A percentile compares a stretch with the other conserved stretches of the same genome.
phyloP scores from a whole-genome alignment of 2,797 vertebrate genomes.

The Girardinus metallicus region DNA sequence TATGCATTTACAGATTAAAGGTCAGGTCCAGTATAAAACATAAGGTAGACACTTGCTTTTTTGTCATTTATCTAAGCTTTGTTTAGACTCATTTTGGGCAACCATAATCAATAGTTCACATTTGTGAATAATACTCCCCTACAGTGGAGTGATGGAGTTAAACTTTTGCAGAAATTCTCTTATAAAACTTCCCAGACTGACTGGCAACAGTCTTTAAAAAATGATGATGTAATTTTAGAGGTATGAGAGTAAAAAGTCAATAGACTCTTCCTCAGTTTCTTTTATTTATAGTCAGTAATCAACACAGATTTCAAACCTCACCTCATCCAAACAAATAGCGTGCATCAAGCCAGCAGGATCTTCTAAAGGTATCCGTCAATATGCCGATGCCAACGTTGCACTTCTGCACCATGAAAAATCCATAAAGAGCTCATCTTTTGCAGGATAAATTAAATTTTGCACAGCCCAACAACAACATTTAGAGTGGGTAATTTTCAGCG shows the following conservation, averaged over 20 bases:
- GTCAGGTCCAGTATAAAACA: neutral
- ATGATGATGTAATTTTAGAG: neutral
- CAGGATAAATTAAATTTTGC: conserved; percentile 46
- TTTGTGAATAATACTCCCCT: neutral
- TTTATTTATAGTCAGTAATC: conserved; percentile 24
- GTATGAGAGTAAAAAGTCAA: conserved; percentile 14
- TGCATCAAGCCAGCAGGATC: conserved; percentile 24
- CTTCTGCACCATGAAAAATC: conserved; percentile 27
- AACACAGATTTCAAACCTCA: conserved; percentile 23
- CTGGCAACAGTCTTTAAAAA: too few relatives aligned
- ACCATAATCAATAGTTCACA: neutral
- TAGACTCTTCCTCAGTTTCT: neutral
- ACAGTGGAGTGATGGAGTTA: neutral
- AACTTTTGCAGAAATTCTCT: neutral
- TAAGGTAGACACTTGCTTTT: neutral
- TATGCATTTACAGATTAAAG: neutral
- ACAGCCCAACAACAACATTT: conserved; percentile 31
- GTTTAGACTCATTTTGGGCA: neutral
- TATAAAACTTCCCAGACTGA: neutral
- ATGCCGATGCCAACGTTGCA: conserved; percentile 29
- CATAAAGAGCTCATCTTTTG: conserved; percentile 44
- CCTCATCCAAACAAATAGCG: conserved; percentile 22
- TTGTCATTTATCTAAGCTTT: neutral
- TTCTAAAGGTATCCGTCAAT: conserved; percentile 32
- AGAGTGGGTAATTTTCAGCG: conserved; percentile 34